Evolutionary conservation across 2,797 vertebrate species (phyloP).

Genomic region (Hemibagrus guttatus): DNA sequence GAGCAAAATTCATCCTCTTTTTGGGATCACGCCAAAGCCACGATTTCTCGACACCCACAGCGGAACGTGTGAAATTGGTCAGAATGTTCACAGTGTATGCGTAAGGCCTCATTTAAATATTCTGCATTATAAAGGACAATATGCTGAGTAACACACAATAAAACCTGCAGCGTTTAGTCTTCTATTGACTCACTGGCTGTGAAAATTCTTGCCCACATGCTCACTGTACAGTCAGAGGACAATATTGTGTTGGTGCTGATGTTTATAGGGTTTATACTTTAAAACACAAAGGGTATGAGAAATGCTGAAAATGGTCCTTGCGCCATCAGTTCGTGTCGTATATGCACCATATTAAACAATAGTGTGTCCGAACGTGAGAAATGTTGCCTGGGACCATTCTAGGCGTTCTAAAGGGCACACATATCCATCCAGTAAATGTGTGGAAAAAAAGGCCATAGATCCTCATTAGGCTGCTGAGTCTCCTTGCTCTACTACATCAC

Average conservation of each 20-base stretch:
- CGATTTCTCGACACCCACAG: background rate
- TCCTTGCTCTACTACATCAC: conserved; percentile 40
- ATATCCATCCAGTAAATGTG: conserved; percentile 24
- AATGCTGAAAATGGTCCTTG: background rate
- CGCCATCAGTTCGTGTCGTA: background rate
- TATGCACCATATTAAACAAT: background rate
- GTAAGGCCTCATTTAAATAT: conserved; percentile 2
- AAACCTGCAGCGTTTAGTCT: background rate
- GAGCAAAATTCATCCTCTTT: background rate
- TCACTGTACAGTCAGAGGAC: background rate
- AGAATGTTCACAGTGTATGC: background rate
- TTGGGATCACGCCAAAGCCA: conserved; percentile 27
- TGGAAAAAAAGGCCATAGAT: conserved; percentile 39
- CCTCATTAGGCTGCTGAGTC: conserved; percentile 50
- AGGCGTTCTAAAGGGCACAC: conserved; percentile 27
- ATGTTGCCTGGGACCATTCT: conserved; percentile 5
- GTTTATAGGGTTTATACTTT: background rate
- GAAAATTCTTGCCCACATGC: background rate
- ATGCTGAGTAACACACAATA: background rate
- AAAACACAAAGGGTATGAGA: background rate
- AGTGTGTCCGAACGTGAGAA: background rate
- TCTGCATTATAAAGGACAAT: conserved; percentile 19
- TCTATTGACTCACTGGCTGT: background rate
- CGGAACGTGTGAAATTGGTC: background rate
- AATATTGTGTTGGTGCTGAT: background rate